Evolutionary conservation across 2,888 invertebrate genomes (phyloP), one percentile per base, ranked within the genome.

Genomic region (Plebejus anna): DNA sequence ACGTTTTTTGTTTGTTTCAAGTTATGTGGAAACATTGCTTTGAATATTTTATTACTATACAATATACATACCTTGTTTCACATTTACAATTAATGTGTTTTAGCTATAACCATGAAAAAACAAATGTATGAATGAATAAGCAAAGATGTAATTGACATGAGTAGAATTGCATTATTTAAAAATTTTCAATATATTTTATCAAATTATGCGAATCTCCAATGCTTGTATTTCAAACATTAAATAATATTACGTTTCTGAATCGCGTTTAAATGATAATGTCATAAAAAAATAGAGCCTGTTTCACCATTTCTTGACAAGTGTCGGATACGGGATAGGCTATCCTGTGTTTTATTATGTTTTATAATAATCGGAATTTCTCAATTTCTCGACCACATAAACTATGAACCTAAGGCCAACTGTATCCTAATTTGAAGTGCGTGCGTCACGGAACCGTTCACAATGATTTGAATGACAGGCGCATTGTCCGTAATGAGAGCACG

Each of bases 391-490:
- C 1, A 42, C 42, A 36, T 72, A n/a, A 47, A 51, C 32, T 66
- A 16, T 66, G 13, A 59, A 22, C 66, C 22, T 9, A 28, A 47
- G 22, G 47, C 47, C 28, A 22, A 72, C 72, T 47, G 72, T 72
- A 72, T 70, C 76, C 72, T 57, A 71, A 76, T 57, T 73, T 66
- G 57, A 61, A 42, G 72, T 75, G 73, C 76, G 76, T 76, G 73
- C 55, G 66, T 75, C 76, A 76, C 76, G 76, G 73, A 76, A 75
- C 72, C 57, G 59, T 66, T 42, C 59, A 72, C 36, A 72, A 72
- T 76, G 55, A 76, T 59, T 76, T 76, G 59, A 72, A 59, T 59
- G 76, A 76, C 76, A 72, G 72, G 28, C 72, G 70, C 72, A 76
- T 72, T 71, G 72, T 76, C 47, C 16, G 47, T 73, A 73, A 51